Evolutionary conservation across 2,797 vertebrate species (phyloP).

Genomic region (Enteromius fasciolatus): DNA sequence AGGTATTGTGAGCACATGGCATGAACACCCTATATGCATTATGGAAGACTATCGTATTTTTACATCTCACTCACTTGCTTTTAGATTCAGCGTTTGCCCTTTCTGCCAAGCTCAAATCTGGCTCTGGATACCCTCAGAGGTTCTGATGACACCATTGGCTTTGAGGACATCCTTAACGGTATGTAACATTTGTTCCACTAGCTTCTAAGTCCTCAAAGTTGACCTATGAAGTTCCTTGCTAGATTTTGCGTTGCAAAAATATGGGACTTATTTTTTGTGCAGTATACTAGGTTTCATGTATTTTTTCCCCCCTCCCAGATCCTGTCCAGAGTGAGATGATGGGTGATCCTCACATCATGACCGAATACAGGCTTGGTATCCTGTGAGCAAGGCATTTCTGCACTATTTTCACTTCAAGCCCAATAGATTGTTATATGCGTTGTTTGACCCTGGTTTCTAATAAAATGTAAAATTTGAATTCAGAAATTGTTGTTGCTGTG

Average conservation of each 20-base stretch:
- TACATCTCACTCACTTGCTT: background rate
- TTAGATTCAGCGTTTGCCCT: conserved; percentile 93
- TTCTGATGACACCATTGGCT: conserved; percentile 86
- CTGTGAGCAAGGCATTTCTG: conserved; percentile 63
- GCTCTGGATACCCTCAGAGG: conserved; percentile 90
- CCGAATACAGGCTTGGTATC: conserved; percentile 90
- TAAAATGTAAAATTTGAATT: conserved; percentile 48
- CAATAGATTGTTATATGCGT: conserved; percentile 29
- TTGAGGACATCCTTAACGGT: conserved; percentile 96
- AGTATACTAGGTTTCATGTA: background rate
- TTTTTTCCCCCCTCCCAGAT: conserved; percentile 76
- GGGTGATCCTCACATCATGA: conserved; percentile 94
- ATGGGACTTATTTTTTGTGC: background rate
- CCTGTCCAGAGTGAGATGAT: conserved; percentile 89
- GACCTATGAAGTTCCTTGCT: background rate
- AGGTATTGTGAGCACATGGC: conserved; percentile 73
- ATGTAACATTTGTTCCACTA: conserved; percentile 42
- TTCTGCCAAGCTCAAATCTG: conserved; percentile 91
- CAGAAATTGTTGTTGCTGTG: background rate
- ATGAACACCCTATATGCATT: background rate
- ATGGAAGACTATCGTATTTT: background rate
- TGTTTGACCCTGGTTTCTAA: conserved; percentile 48
- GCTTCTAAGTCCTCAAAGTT: background rate
- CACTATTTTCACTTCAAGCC: conserved; percentile 7
- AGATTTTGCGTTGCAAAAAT: background rate